Conservation (phyloP, 2,888 invertebrate species). For the Drosophila ustulata region DNA sequence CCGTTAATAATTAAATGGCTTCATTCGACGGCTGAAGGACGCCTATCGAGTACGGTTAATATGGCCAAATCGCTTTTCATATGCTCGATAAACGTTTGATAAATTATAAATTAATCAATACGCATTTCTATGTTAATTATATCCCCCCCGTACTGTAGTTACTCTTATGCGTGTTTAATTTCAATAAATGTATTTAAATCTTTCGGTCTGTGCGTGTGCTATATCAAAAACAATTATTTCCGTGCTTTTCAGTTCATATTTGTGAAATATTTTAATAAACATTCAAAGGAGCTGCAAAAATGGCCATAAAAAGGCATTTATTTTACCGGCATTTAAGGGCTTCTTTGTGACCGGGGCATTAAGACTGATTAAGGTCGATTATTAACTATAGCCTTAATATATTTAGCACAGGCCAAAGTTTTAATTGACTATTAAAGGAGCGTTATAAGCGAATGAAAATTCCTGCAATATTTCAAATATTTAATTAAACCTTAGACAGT, state of each 20-base stretch:
- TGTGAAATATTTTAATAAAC: conserved; percentile 64
- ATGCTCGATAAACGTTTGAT: background rate
- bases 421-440: conserved; percentile 54
- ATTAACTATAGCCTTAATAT: conserved; percentile 37
- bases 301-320: conserved; percentile 48
- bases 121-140: conserved; percentile 1
- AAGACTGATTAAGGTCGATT: conserved; percentile 50
- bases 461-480: conserved; percentile 51
- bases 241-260: conserved; percentile 15
- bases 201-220: conserved; percentile 8
- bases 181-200: conserved; percentile 3
- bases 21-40: conserved; percentile 6
- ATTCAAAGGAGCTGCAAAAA: conserved; percentile 10
- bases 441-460: conserved; percentile 15
- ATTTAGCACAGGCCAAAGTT: conserved; percentile 29
- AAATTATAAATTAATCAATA: background rate
- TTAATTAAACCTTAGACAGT: conserved; percentile 59
- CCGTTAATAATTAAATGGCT: conserved; percentile 54
- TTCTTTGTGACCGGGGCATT: conserved; percentile 10
- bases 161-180: background rate
- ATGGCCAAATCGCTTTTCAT: background rate
- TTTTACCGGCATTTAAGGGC: conserved; percentile 39
- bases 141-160: background rate
- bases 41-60: conserved; percentile 3
- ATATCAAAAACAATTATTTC: conserved; percentile 6